phyloP scores from a whole-genome alignment of 2,888 invertebrate genomes.

The Lomographa bimaculata region DNA sequence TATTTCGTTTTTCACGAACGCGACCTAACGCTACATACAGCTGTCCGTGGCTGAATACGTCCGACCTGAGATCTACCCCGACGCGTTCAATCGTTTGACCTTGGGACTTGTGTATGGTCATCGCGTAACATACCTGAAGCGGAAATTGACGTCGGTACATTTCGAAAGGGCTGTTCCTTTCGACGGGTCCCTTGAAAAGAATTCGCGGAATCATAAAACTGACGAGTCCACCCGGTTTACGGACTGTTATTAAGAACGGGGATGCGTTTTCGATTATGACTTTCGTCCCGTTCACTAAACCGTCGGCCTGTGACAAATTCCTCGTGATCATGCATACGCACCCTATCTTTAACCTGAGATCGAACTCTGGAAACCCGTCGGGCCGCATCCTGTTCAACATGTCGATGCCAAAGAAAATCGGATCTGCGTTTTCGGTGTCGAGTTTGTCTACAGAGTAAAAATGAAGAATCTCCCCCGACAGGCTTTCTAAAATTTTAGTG shows the following conservation, averaged over 20 bases:
- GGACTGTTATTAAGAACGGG: too few relatives aligned
- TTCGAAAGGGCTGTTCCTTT: too few relatives aligned
- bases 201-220: too few relatives aligned
- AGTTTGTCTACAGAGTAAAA: conserved; percentile 2
- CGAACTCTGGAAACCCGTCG: conserved; percentile 2
- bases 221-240: too few relatives aligned
- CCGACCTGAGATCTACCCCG: conserved; percentile 3
- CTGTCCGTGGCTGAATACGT: not conserved
- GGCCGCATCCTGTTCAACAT: conserved; percentile 3
- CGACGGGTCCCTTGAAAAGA: too few relatives aligned
- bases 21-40: not conserved
- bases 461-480: conserved; percentile 2
- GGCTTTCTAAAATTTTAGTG: not conserved
- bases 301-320: too few relatives aligned
- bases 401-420: conserved; percentile 6
- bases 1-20: not conserved
- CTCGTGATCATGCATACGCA: conserved; percentile 8
- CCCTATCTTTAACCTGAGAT: conserved; percentile 4
- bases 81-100: conserved; percentile 12
- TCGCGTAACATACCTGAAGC: conserved; percentile 15
- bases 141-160: too few relatives aligned
- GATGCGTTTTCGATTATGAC: too few relatives aligned
- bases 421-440: conserved; percentile 2
- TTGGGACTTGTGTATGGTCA: conserved; percentile 15
- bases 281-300: too few relatives aligned